Evolutionary conservation across 2,113 vertebrate species (phyloP).

Genomic region (Melanocharis versteri): DNA sequence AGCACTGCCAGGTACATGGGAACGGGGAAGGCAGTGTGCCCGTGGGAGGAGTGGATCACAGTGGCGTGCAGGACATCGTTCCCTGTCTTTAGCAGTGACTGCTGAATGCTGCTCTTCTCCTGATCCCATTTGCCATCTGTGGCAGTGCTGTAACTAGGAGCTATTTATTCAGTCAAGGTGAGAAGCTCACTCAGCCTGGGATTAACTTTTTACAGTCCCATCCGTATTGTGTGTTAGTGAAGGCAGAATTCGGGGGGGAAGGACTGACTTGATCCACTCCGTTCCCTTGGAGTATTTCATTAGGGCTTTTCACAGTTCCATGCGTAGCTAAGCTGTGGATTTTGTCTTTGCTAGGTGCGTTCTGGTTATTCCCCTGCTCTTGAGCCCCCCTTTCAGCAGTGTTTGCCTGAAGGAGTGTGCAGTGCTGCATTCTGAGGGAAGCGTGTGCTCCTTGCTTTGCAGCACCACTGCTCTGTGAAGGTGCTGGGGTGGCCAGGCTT

Average conservation of each 20-base stretch:
- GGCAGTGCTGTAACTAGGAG: background rate
- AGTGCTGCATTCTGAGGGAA: background rate
- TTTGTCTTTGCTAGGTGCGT: background rate
- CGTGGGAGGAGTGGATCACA: background rate
- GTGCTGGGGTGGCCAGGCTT: background rate
- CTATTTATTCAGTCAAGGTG: background rate
- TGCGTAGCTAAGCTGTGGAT: background rate
- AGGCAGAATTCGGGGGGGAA: background rate
- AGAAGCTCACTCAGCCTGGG: background rate
- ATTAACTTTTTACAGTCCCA: background rate
- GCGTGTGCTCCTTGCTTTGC: background rate
- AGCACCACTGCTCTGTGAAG: background rate
- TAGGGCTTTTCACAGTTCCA: background rate
- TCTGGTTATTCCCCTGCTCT: background rate
- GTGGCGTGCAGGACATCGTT: rapidly evolving
- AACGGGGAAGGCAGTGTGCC: background rate
- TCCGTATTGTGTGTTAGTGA: background rate
- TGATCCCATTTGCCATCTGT: background rate
- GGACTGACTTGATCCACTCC: background rate
- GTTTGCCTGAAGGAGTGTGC: background rate
- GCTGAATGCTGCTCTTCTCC: background rate
- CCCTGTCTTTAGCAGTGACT: background rate
- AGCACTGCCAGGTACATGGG: background rate
- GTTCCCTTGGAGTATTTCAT: background rate
- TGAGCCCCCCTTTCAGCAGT: background rate